A percentile compares a stretch with the other conserved stretches of the same genome.
Evolutionary conservation across 2,113 vertebrate species (phyloP).

Genomic region (Ochotona princeps): DNA sequence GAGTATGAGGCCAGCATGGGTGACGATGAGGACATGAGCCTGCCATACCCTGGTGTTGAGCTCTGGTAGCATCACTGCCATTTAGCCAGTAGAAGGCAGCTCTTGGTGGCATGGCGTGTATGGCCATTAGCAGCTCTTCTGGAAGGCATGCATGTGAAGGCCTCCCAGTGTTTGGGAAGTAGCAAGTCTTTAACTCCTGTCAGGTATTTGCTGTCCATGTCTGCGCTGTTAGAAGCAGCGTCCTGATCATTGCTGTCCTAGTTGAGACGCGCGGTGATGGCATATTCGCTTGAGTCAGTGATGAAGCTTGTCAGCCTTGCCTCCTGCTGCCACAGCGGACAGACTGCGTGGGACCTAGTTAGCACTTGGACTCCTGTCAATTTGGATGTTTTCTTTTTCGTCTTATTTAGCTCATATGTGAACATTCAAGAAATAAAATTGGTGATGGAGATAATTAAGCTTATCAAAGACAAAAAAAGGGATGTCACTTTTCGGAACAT

Average conservation of each 20-base stretch:
- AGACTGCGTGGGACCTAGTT: not conserved
- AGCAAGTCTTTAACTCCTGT: too few species aligned
- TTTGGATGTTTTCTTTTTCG: slow-evolving; percentile 4
- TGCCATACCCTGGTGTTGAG: not conserved
- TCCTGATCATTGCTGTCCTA: not conserved
- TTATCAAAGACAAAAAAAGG: slow-evolving; percentile 86
- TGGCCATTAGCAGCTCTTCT: not conserved
- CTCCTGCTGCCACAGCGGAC: not conserved
- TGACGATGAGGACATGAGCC: not conserved
- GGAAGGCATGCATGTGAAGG: fast-evolving
- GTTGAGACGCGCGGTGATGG: too few species aligned
- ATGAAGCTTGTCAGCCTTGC: not conserved
- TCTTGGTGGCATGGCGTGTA: fast-evolving
- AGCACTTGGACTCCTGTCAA: not conserved
- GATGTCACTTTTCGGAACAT: slow-evolving; percentile 83
- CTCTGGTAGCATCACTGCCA: fast-evolving
- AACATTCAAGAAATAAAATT: slow-evolving; percentile 90
- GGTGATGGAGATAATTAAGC: slow-evolving; percentile 88
- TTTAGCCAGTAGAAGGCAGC: too few species aligned
- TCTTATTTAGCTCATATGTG: slow-evolving; percentile 87
- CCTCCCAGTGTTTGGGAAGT: not conserved
- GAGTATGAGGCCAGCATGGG: not conserved
- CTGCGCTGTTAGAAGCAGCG: not conserved
- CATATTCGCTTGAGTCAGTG: not conserved
- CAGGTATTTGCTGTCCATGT: not conserved